Conservation (phyloP, 2,797 vertebrate genomes). For the Otus scops region DNA sequence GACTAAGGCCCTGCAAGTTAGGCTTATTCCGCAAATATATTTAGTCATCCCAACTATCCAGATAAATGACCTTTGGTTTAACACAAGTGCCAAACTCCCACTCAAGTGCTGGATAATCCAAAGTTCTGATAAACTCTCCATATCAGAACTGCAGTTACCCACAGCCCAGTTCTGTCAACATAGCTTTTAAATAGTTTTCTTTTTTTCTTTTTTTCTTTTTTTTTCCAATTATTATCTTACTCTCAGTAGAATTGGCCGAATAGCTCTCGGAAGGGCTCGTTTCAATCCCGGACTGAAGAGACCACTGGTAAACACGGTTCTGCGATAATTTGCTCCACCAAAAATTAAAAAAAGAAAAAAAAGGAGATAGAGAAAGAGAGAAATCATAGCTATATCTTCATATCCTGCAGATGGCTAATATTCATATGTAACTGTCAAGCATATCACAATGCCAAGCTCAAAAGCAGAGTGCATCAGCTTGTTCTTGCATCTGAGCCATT, state of each 20-base stretch:
- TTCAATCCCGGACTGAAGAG: not conserved
- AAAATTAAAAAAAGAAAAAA: not conserved
- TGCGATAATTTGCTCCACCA: not conserved
- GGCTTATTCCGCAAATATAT: not conserved
- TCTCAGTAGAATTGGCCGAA: not conserved
- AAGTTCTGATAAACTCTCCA: not conserved
- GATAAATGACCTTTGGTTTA: not conserved
- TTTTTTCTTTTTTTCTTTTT: too few relatives aligned
- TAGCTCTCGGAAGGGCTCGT: not conserved
- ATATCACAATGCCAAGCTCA: conserved; percentile 10
- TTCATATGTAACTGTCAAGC: conserved; percentile 20
- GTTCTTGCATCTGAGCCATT: conserved; percentile 21
- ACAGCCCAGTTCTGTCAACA: not conserved
- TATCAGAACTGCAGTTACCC: not conserved
- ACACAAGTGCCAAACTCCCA: not conserved
- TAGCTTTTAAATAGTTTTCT: not conserved
- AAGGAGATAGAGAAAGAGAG: not conserved
- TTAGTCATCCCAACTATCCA: not conserved
- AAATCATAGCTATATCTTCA: not conserved
- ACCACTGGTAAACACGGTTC: not conserved
- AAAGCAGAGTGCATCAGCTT: conserved; percentile 14
- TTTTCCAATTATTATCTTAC: not conserved
- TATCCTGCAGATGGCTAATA: conserved; percentile 48
- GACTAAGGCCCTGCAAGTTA: not conserved
- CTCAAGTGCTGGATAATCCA: not conserved